Conservation (phyloP, 1,140 invertebrate species). For the Pristionchus pacificus region DNA sequence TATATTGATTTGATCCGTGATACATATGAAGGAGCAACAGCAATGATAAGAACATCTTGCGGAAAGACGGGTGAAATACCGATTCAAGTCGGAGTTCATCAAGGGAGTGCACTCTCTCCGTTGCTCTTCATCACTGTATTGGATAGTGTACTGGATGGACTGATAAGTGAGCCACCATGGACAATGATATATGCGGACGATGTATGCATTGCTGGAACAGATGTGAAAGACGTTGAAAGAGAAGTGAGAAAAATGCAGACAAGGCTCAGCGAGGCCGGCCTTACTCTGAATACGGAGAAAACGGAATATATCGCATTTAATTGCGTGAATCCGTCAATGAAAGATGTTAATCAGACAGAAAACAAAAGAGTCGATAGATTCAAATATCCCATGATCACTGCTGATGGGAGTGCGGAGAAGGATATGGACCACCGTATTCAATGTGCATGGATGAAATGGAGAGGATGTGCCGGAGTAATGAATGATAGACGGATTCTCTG, state of each 20-base stretch:
- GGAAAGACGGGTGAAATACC: neutral
- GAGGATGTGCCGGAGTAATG: neutral
- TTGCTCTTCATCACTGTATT: neutral
- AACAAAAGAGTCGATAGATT: neutral
- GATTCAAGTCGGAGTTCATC: neutral
- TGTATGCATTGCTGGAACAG: neutral
- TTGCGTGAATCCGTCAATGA: neutral
- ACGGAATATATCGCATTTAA: neutral
- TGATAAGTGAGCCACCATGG: neutral
- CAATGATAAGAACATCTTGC: neutral
- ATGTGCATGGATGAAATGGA: neutral
- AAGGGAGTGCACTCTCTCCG: neutral
- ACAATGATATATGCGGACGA: neutral
- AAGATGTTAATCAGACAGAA: neutral
- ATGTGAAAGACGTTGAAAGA: neutral
- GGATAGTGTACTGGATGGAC: neutral
- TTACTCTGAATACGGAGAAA: neutral
- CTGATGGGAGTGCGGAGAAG: neutral
- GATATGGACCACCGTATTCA: neutral
- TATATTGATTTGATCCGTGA: neutral
- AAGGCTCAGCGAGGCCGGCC: neutral
- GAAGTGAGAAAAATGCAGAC: neutral
- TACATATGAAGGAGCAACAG: neutral
- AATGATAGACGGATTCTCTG: neutral
- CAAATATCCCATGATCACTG: neutral